A percentile compares a stretch with the other conserved stretches of the same genome.
Conservation (phyloP, 2,888 invertebrate species). For the Protonemura montana region DNA sequence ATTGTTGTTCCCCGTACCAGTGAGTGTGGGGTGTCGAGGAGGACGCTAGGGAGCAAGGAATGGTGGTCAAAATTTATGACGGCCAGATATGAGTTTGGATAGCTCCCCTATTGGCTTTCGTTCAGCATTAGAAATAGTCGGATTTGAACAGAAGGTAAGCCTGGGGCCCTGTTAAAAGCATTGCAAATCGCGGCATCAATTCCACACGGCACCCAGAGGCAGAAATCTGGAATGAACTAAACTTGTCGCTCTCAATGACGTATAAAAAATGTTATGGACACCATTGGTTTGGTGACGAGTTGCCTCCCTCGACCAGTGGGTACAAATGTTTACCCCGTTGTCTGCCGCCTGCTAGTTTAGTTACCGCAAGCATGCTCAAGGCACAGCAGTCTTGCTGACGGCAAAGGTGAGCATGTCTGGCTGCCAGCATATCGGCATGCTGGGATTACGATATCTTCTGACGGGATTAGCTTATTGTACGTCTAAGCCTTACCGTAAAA, state of each 20-base stretch:
- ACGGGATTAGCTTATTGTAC: not conserved
- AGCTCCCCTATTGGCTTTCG: not conserved
- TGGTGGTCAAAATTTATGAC: slow-evolving; percentile 40
- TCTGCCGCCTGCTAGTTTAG: not conserved
- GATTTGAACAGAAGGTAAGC: not conserved
- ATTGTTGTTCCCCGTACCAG: not conserved
- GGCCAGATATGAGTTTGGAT: slow-evolving; percentile 33
- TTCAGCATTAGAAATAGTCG: not conserved
- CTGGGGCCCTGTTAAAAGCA: not conserved
- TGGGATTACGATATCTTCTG: not conserved
- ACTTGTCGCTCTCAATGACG: not conserved
- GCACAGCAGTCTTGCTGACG: not conserved
- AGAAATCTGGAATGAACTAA: not conserved
- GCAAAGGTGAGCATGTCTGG: not conserved
- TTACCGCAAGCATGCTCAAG: not conserved
- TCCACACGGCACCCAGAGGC: not conserved
- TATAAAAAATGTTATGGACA: not conserved
- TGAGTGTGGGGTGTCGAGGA: not conserved
- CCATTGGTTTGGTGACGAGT: not conserved
- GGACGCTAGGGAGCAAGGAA: slow-evolving; percentile 1
- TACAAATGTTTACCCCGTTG: not conserved
- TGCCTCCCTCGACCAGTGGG: not conserved
- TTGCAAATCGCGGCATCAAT: not conserved
- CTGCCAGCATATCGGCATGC: not conserved
- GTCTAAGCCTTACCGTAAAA: not conserved